phyloP scores from a whole-genome alignment of 2,888 invertebrate species.

The Ochropleura leucogaster region DNA sequence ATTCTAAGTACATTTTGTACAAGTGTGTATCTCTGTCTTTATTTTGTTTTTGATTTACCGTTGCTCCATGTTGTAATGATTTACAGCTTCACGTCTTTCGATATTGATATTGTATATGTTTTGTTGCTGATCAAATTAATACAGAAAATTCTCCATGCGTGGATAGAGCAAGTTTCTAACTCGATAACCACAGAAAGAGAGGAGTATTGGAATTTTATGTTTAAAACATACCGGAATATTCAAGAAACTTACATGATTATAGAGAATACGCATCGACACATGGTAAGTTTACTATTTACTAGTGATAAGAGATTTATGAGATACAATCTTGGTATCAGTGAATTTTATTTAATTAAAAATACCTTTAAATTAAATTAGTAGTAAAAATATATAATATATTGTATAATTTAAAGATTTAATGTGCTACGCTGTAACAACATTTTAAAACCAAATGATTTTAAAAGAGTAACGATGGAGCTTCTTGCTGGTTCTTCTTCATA shows the following conservation, averaged over 20 bases:
- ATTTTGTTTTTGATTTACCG: background rate
- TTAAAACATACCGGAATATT: background rate
- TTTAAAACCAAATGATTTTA: no score
- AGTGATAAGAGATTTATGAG: no score
- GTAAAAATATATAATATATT: no score
- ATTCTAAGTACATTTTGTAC: background rate
- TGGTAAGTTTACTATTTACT: background rate
- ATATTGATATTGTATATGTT: background rate
- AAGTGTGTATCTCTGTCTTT: background rate
- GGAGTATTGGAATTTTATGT: background rate
- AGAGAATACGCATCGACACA: background rate
- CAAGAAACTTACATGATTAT: background rate
- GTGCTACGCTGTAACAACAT: no score
- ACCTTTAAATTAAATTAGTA: no score
- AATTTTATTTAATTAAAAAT: no score
- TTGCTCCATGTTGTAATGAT: background rate
- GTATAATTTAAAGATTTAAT: no score
- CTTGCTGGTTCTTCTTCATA: no score
- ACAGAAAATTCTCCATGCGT: background rate
- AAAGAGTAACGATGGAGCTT: no score
- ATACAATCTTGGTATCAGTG: no score
- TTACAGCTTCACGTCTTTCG: constrained; percentile 1
- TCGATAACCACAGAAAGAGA: background rate
- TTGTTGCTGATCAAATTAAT: background rate
- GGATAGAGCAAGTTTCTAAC: constrained; percentile 1